Base-by-base conservation (phyloP, 1,140 invertebrate genomes). In the Cotesia typhae region DNA sequence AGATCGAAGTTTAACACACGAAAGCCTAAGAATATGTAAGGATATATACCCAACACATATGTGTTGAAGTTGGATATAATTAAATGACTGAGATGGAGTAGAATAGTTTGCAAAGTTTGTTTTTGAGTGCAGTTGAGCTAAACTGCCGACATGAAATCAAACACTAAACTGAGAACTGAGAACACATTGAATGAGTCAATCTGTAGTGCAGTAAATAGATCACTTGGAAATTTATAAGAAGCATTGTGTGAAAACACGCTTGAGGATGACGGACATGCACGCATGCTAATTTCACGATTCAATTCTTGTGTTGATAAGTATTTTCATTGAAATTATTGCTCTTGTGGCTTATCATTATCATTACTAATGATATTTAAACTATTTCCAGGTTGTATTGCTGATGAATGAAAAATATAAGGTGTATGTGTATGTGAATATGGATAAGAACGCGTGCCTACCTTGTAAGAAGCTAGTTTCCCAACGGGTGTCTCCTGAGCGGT, bases 401-500 rank as follows among this genome's bases (percentile, higher is more conserved):
- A 71, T 12, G 70, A 64, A 52, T 57, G 35, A 52, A 28, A 69
- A 68, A 64, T 38, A 35, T 20, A 66, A n/a, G 53, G 36, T n/a
- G 9, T 41, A 20, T 65, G 10, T 41, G 12, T 41, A 36, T 53
- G n/a, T 67, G 20, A 64, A 59, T 36, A 17, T 69, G 28, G 61
- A 53, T 6, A 47, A 47, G 41, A 67, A 74, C 70, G 37, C 65
- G 38, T 75, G 71, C 80, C 70, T 84, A 85, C 83, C 82, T 85
- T 82, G 76, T 79, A 82, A 82, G 77, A 79, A 85, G 77, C 80
- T 75, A 83, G 76, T 81, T 77, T 74, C 79, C 53, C 74, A 79
- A 79, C 79, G 77, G 79, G 77, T 82, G 83, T 86, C 82, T 85
- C 81, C 83, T 83, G 80, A 83, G 83, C 83, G 75, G 71, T 76